Conservation (phyloP, 2,113 vertebrate species). For the Chamaea fasciata region DNA sequence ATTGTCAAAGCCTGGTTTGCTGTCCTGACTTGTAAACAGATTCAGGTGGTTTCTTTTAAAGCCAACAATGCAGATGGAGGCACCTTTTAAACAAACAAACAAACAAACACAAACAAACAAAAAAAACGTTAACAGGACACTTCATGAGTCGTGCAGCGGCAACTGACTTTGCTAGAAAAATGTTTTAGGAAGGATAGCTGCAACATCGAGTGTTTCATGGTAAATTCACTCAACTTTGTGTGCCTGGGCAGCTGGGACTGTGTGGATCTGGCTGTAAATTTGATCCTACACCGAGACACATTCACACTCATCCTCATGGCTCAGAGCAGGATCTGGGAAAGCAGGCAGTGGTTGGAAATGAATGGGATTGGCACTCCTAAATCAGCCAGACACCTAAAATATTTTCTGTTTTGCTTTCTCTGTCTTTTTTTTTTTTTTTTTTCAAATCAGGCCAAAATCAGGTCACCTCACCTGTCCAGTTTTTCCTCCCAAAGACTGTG, state of each 20-base stretch:
- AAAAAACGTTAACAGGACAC: not conserved
- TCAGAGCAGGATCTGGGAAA: not conserved
- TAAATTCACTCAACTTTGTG: not conserved
- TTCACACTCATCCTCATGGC: not conserved
- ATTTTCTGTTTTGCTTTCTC: fast-evolving
- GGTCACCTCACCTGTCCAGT: not conserved
- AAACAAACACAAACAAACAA: no score
- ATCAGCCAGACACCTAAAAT: not conserved
- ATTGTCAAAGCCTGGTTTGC: not conserved
- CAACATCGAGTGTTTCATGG: fast-evolving
- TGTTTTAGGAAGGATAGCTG: not conserved
- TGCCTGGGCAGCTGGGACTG: not conserved
- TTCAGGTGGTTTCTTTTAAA: not conserved
- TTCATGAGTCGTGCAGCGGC: fast-evolving
- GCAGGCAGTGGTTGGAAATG: fast-evolving
- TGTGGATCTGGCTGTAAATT: not conserved
- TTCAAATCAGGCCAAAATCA: not conserved
- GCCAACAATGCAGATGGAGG: not conserved
- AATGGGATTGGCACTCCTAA: not conserved
- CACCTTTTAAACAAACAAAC: not conserved
- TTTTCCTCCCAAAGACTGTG: not conserved
- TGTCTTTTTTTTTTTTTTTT: not conserved
- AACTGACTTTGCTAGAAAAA: not conserved
- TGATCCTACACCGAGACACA: not conserved
- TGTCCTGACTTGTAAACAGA: not conserved